Evolutionary conservation across 2,888 invertebrate species (phyloP).

Genomic region (Elegia similella): DNA sequence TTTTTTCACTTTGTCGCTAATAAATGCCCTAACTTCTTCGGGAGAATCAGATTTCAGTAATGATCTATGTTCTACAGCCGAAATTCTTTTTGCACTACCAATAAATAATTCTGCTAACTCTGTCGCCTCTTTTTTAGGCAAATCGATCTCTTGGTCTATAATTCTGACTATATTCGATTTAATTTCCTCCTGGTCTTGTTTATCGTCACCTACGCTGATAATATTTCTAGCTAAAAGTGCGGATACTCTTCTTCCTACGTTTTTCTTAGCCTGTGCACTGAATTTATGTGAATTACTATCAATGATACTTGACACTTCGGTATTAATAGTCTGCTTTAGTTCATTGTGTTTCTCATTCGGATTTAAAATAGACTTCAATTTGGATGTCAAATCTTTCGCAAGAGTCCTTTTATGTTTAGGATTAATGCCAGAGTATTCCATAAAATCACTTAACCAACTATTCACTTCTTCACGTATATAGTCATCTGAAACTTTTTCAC

Average conservation of each 20-base stretch:
- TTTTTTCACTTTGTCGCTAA: background rate
- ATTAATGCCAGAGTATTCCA: background rate
- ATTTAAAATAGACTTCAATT: constrained; percentile 15
- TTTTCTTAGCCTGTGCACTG: constrained; percentile 20
- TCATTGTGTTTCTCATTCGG: constrained; percentile 23
- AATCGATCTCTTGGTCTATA: background rate
- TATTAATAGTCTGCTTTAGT: constrained; percentile 20
- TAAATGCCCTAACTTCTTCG: background rate
- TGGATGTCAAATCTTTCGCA: constrained; percentile 17
- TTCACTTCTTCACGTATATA: constrained; percentile 10
- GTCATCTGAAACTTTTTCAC: background rate
- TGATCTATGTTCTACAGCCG: background rate
- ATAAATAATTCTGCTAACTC: background rate
- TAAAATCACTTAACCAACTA: constrained; percentile 18
- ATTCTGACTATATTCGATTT: background rate
- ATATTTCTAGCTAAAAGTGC: constrained; percentile 26
- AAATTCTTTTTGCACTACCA: background rate
- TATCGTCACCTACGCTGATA: background rate
- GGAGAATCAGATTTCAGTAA: background rate
- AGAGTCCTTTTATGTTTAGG: constrained; percentile 18
- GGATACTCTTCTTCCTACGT: constrained; percentile 25
- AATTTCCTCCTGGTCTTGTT: background rate
- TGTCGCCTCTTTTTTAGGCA: background rate
- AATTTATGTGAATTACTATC: constrained; percentile 19
- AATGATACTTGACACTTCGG: constrained; percentile 25